phyloP scores from a whole-genome alignment of 2,888 invertebrate species.

The Saturnia pavonia region DNA sequence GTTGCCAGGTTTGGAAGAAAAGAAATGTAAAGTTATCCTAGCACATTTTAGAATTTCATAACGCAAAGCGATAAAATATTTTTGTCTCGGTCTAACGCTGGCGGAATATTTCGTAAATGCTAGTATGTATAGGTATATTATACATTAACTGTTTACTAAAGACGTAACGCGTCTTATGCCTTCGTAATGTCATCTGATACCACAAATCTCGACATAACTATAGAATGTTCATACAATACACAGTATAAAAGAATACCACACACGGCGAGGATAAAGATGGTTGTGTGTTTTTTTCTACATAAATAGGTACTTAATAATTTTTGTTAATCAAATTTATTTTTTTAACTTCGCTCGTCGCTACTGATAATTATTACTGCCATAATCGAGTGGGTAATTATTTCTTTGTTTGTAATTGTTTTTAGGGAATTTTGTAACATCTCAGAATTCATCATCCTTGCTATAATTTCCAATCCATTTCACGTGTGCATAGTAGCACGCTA shows the following conservation, averaged over 20 bases:
- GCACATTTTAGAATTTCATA: neutral
- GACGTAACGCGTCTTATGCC: neutral
- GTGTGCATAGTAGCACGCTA: too few species aligned
- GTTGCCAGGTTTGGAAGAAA: too few species aligned
- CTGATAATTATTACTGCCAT: too few species aligned
- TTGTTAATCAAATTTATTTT: neutral
- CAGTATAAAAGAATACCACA: neutral
- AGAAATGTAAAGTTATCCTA: too few species aligned
- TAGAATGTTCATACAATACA: neutral
- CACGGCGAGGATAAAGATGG: neutral
- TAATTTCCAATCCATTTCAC: too few species aligned
- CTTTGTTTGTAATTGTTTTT: too few species aligned
- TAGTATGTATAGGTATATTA: neutral
- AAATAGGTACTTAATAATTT: too few species aligned
- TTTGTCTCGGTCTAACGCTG: neutral
- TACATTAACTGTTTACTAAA: neutral
- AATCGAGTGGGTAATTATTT: too few species aligned
- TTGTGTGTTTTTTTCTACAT: neutral
- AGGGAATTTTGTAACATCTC: too few species aligned
- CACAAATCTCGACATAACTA: neutral
- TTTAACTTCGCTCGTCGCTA: neutral
- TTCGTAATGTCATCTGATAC: conserved; percentile 4
- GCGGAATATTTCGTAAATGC: neutral
- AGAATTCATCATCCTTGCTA: too few species aligned
- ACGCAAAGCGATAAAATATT: neutral